Conservation (phyloP, 2,888 invertebrate species). For the Dinocampus coccinellae region DNA sequence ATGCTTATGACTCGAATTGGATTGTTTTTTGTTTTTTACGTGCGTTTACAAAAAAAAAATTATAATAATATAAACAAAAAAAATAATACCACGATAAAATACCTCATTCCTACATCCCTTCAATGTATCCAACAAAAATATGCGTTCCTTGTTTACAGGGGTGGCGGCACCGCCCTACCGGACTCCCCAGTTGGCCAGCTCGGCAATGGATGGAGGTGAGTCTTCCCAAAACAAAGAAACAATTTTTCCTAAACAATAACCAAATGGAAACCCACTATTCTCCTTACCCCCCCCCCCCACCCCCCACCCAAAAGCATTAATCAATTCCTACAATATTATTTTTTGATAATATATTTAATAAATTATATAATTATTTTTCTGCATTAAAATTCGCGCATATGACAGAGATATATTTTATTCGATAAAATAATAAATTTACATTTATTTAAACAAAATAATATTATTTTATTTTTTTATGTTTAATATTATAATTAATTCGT, state of each 20-base stretch:
- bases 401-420: no score
- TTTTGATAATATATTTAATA: no score
- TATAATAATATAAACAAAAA: neutral
- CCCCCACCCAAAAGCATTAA: no score
- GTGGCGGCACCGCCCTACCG: slow-evolving; percentile 70
- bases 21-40: no score
- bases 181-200: slow-evolving; percentile 71
- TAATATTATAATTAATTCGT: no score
- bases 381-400: no score
- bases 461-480: slow-evolving; percentile 18
- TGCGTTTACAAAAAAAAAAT: neutral
- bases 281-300: slow-evolving; percentile 41
- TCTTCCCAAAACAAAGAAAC: slow-evolving; percentile 50
- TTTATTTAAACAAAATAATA: no score
- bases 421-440: no score
- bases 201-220: slow-evolving; percentile 74
- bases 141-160: slow-evolving; percentile 69
- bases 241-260: slow-evolving; percentile 45
- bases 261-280: slow-evolving; percentile 37
- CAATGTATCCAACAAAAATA: slow-evolving; percentile 55
- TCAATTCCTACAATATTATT: no score
- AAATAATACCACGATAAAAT: neutral
- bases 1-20: no score
- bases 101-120: slow-evolving; percentile 39
- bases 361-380: no score